Evolutionary conservation across 2,888 invertebrate species (phyloP).

Genomic region (Drosophila mettleri): DNA sequence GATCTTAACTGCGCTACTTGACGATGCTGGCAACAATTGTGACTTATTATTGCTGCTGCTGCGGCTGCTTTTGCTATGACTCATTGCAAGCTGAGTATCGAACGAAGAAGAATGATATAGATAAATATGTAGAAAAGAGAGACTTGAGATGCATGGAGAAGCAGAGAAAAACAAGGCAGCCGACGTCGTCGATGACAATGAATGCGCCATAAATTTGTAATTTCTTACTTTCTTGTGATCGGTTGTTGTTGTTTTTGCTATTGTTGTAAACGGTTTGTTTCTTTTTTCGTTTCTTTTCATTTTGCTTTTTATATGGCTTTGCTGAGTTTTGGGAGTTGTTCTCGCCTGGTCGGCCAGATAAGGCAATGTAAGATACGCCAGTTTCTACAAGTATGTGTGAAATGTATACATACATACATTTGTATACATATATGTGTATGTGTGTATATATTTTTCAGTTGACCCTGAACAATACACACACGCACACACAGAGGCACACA

Average conservation of each 20-base stretch:
- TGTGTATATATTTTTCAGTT: not conserved
- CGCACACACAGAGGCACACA: conserved; percentile 4
- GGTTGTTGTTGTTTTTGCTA: conserved; percentile 13
- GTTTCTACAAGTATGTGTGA: conserved; percentile 6
- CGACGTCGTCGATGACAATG: conserved; percentile 56
- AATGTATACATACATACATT: conserved; percentile 10
- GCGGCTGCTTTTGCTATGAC: conserved; percentile 34
- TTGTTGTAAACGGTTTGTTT: conserved; percentile 23
- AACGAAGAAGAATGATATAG: conserved; percentile 5
- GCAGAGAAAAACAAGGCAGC: conserved; percentile 16
- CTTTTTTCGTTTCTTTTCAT: conserved; percentile 5
- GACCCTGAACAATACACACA: conserved; percentile 35
- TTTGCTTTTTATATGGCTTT: not conserved
- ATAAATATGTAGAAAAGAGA: conserved; percentile 7
- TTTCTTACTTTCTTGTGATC: conserved; percentile 67
- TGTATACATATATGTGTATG: not conserved
- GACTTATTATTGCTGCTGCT: conserved; percentile 29
- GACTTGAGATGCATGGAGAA: conserved; percentile 17
- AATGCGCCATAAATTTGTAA: conserved; percentile 65
- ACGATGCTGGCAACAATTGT: conserved; percentile 54
- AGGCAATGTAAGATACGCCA: conserved; percentile 41
- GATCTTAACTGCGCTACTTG: conserved; percentile 36
- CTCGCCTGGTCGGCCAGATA: conserved; percentile 35
- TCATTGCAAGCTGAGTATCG: conserved; percentile 42
- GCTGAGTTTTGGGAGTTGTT: conserved; percentile 21